A percentile compares a stretch with the other conserved stretches of the same genome.
These are phyloP conservation scores for Chloroceryle aenea DNA, from an alignment of 2,113 vertebrate genomes.

Conservation along the genomic window DNA sequence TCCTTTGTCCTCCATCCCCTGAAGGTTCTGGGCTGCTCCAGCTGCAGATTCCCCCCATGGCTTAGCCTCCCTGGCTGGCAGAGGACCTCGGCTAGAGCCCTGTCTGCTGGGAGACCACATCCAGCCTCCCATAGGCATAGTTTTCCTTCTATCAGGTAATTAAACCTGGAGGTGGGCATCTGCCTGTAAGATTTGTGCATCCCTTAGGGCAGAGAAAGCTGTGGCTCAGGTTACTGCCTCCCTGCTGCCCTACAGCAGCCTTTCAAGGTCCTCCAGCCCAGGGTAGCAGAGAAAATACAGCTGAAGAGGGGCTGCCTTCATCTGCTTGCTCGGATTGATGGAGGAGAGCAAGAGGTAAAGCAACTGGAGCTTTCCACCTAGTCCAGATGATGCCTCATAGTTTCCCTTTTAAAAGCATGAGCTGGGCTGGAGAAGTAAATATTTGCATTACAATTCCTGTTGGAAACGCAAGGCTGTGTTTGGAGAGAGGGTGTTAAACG, in stretches of 20 bases:
- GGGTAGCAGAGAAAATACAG: neutral
- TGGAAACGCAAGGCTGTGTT: conserved; percentile 4
- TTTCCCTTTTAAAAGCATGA: conserved; percentile 31
- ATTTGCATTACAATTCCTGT: conserved; percentile 21
- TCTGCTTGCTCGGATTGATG: neutral
- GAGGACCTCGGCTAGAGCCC: neutral
- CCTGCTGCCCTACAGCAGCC: neutral
- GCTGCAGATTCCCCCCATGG: neutral
- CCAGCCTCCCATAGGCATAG: neutral
- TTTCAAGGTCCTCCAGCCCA: neutral
- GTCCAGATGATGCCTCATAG: neutral
- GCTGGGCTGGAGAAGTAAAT: conserved; percentile 17
- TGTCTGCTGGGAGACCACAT: fast-evolving
- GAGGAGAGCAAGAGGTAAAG: neutral
- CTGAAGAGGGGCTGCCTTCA: neutral
- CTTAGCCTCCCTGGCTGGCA: neutral
- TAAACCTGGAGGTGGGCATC: neutral
- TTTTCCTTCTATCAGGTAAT: neutral
- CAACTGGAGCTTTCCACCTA: neutral
- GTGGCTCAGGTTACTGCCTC: neutral
- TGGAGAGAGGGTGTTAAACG: conserved; percentile 35
- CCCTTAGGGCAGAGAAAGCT: neutral
- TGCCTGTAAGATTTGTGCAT: neutral
- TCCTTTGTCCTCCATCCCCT: neutral
- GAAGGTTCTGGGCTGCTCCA: neutral